Evolutionary conservation across 2,888 invertebrate species (phyloP).

Genomic region (Eupithecia dodoneata): DNA sequence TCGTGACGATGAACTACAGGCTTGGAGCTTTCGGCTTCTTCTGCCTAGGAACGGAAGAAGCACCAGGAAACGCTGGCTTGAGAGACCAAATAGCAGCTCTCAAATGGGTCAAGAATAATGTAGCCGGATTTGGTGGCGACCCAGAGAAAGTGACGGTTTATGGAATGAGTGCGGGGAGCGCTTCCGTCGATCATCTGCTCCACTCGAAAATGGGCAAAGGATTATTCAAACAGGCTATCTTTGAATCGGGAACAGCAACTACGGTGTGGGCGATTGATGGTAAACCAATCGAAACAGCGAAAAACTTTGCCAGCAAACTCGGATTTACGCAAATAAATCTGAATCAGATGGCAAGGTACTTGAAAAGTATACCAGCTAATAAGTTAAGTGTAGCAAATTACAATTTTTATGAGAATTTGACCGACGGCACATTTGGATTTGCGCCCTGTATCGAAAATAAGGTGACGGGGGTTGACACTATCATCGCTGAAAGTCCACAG

Average conservation of each 20-base stretch:
- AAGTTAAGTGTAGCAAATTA: slow-evolving; percentile 44
- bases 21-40: slow-evolving; percentile 57
- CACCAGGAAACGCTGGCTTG: slow-evolving; percentile 59
- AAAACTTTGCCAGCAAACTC: slow-evolving; percentile 36
- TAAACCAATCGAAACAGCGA: slow-evolving; percentile 49
- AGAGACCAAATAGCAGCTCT: slow-evolving; percentile 59
- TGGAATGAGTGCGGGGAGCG: slow-evolving; percentile 62
- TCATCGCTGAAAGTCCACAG: slow-evolving; percentile 46
- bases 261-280: slow-evolving; percentile 49
- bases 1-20: slow-evolving; percentile 59
- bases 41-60: slow-evolving; percentile 52
- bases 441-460: slow-evolving; percentile 54
- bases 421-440: slow-evolving; percentile 55
- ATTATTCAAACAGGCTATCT: slow-evolving; percentile 54
- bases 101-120: slow-evolving; percentile 57
- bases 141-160: slow-evolving; percentile 56
- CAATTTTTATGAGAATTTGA: slow-evolving; percentile 48
- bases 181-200: slow-evolving; percentile 52
- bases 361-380: slow-evolving; percentile 42
- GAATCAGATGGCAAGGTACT: slow-evolving; percentile 39
- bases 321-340: slow-evolving; percentile 25
- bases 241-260: slow-evolving; percentile 51
- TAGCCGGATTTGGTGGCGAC: slow-evolving; percentile 57
- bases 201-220: slow-evolving; percentile 52
- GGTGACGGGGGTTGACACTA: slow-evolving; percentile 35